A percentile compares a stretch with the other conserved stretches of the same genome.
These are phyloP conservation scores for Menura novaehollandiae DNA, from an alignment of 2,113 vertebrate species.

Conservation along the genomic window DNA sequence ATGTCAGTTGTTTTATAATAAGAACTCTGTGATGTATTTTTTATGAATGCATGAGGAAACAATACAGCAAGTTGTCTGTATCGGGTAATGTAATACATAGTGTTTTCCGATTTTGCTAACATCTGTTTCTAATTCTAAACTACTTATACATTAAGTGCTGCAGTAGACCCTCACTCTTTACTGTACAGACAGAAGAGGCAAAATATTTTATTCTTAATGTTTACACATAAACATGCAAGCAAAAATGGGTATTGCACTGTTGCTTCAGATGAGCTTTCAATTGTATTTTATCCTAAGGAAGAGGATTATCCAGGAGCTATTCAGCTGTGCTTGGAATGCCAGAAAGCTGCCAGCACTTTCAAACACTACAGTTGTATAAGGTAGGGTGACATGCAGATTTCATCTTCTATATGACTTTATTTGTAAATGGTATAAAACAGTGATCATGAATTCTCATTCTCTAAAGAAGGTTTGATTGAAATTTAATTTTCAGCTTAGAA, in stretches of 20 bases:
- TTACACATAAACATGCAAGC: neutral
- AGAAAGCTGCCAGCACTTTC: slow-evolving; percentile 98
- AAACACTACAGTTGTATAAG: slow-evolving; percentile 99
- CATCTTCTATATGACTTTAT: neutral
- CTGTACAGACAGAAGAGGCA: neutral
- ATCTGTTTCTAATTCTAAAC: neutral
- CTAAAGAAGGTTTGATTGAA: neutral
- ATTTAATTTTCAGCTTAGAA: neutral
- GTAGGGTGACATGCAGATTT: slow-evolving; percentile 61
- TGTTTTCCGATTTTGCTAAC: neutral
- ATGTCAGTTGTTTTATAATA: neutral
- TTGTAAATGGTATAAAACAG: neutral
- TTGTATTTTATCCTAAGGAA: slow-evolving; percentile 75
- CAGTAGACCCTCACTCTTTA: neutral
- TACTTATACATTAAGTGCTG: neutral
- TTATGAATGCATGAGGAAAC: neutral
- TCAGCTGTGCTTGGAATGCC: slow-evolving; percentile 95
- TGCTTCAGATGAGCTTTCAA: neutral
- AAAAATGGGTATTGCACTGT: neutral
- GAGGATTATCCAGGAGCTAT: slow-evolving; percentile 98
- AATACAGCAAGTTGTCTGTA: neutral
- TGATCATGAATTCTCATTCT: neutral
- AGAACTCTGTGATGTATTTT: neutral
- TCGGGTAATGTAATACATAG: neutral
- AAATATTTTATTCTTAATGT: neutral